These are phyloP conservation scores for Glyptemys insculpta DNA, from an alignment of 2,797 vertebrate genomes.

Conservation along the genomic window DNA sequence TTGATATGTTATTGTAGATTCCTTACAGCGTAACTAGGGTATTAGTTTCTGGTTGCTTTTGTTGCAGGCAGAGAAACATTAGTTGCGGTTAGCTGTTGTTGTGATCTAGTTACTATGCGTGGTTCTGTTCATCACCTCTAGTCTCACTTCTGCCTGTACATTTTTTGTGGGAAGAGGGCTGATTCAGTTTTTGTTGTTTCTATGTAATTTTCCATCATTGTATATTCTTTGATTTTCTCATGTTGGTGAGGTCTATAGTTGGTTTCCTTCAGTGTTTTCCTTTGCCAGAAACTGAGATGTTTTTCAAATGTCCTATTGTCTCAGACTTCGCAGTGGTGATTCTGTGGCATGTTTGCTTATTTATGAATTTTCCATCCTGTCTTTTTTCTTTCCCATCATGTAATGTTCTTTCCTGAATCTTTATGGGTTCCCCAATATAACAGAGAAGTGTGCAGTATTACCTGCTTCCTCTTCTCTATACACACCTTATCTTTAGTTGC, in stretches of 20 bases:
- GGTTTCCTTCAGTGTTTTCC: not conserved
- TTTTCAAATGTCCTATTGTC: constrained; percentile 21
- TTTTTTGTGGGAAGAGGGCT: constrained; percentile 5
- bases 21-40: not conserved
- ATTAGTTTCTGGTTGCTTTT: not conserved
- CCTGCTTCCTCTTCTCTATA: not conserved
- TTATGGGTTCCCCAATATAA: not conserved
- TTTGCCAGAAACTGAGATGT: not conserved
- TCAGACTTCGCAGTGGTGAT: not conserved
- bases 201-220: not conserved
- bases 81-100: not conserved
- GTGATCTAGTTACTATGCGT: not conserved
- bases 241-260: not conserved
- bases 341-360: too few relatives aligned
- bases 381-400: not conserved
- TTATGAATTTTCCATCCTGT: not conserved
- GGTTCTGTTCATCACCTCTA: constrained; percentile 28
- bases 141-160: constrained; percentile 13
- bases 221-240: constrained; percentile 42
- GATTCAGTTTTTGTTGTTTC: not conserved
- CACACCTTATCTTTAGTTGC: not conserved
- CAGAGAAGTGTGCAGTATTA: not conserved
- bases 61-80: not conserved
- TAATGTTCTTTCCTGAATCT: not conserved
- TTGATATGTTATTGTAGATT: not conserved